Percentiles rank a stretch among this genome's conserved stretches.
These are phyloP conservation scores for Micrasema minimum DNA, from an alignment of 1,140 invertebrate species.

Conservation along the genomic window DNA sequence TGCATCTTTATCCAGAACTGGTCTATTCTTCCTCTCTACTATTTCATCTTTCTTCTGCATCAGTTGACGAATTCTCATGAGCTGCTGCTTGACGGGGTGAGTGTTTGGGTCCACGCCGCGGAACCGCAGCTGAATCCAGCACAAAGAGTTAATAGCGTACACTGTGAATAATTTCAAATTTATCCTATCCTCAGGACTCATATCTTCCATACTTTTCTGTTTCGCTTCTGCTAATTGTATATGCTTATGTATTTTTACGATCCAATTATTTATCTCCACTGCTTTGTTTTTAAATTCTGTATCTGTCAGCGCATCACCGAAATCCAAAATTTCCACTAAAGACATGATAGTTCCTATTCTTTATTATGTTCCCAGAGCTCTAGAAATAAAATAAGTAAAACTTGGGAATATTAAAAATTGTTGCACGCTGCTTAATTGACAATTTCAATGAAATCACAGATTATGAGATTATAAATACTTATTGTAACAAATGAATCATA, in stretches of 20 bases:
- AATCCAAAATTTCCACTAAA: constrained; percentile 55
- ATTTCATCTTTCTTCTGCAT: constrained; percentile 70
- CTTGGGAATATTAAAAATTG: no score
- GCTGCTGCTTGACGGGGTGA: constrained; percentile 69
- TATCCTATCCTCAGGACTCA: constrained; percentile 67
- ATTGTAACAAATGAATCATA: no score
- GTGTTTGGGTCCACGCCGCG: constrained; percentile 68
- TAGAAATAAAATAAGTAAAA: no score
- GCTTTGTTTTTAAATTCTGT: constrained; percentile 64
- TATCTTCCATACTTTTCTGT: constrained; percentile 61
- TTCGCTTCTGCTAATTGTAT: constrained; percentile 60
- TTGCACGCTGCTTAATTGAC: no score
- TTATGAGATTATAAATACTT: no score
- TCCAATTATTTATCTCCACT: constrained; percentile 63
- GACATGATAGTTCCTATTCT: constrained; percentile 31
- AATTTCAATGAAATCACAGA: no score
- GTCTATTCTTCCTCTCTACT: constrained; percentile 67
- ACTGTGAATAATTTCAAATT: constrained; percentile 71
- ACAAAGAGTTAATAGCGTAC: constrained; percentile 69
- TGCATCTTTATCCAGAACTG: constrained; percentile 66
- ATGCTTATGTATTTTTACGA: constrained; percentile 66
- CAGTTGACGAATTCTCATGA: constrained; percentile 68
- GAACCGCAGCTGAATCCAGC: constrained; percentile 70
- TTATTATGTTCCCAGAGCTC: no score
- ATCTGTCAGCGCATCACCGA: constrained; percentile 60